Conservation (phyloP, 2,797 vertebrate species). For the Sylvia borin region DNA sequence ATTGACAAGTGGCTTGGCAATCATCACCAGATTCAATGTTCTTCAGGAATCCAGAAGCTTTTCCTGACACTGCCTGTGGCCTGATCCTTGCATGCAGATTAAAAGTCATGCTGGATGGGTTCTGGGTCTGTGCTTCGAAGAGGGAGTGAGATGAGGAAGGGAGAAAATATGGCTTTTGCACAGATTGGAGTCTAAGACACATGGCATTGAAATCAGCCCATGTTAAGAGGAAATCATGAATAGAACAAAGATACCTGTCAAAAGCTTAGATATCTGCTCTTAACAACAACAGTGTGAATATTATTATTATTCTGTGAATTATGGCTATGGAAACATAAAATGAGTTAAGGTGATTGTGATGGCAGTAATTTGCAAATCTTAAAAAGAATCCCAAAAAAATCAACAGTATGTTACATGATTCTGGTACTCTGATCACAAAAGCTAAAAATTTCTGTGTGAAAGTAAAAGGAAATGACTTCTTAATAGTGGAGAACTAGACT, state of each 20-base stretch:
- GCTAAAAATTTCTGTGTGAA: background rate
- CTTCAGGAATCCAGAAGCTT: background rate
- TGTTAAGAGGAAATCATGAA: background rate
- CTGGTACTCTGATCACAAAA: background rate
- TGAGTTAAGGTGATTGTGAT: background rate
- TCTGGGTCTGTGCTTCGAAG: background rate
- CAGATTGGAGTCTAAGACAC: background rate
- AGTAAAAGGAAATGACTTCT: background rate
- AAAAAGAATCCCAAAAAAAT: background rate
- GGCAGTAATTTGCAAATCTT: background rate
- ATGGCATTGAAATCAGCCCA: background rate
- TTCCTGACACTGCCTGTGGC: background rate
- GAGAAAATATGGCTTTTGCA: background rate
- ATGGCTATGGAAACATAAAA: background rate
- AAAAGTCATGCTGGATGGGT: background rate
- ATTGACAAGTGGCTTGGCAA: background rate
- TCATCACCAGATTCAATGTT: background rate
- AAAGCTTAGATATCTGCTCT: background rate
- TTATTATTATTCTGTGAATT: background rate
- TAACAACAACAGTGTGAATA: background rate
- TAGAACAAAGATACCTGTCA: background rate
- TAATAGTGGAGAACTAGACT: background rate
- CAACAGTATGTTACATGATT: background rate
- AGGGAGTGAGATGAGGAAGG: fast-evolving
- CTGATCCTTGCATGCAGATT: background rate